Percentiles rank a stretch among this genome's conserved stretches.
phyloP scores from a whole-genome alignment of 2,888 invertebrate species.

The Cerastis leucographa region DNA sequence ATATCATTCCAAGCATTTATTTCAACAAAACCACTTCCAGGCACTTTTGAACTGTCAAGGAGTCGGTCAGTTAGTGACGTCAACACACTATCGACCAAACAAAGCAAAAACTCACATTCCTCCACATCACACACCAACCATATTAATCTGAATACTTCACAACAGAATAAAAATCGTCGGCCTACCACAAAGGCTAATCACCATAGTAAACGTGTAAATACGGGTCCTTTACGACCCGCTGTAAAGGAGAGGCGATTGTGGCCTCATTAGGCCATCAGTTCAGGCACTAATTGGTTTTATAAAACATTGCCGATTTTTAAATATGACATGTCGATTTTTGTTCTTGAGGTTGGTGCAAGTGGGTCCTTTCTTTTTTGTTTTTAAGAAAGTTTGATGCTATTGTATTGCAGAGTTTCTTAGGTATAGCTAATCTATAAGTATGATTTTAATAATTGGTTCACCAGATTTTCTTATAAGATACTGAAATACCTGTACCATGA shows the following conservation, averaged over 20 bases:
- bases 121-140: conserved; percentile 24
- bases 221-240: conserved; percentile 61
- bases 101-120: conserved; percentile 27
- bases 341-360: neutral
- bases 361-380: neutral
- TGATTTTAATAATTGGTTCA: neutral
- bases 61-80: conserved; percentile 9
- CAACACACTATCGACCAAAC: conserved; percentile 28
- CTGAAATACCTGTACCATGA: neutral
- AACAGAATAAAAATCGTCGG: conserved; percentile 71
- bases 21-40: neutral
- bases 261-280: conserved; percentile 64
- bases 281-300: conserved; percentile 65
- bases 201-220: conserved; percentile 80
- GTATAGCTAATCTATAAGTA: neutral
- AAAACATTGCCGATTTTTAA: conserved; percentile 47
- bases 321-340: conserved; percentile 10
- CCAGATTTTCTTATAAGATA: neutral
- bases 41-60: neutral
- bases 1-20: neutral
- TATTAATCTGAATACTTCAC: conserved; percentile 48
- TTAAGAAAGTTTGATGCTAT: neutral
- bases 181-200: conserved; percentile 74
- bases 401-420: neutral
- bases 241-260: conserved; percentile 58